phyloP scores from a whole-genome alignment of 2,888 invertebrate species.

The Plagodis dolabraria region DNA sequence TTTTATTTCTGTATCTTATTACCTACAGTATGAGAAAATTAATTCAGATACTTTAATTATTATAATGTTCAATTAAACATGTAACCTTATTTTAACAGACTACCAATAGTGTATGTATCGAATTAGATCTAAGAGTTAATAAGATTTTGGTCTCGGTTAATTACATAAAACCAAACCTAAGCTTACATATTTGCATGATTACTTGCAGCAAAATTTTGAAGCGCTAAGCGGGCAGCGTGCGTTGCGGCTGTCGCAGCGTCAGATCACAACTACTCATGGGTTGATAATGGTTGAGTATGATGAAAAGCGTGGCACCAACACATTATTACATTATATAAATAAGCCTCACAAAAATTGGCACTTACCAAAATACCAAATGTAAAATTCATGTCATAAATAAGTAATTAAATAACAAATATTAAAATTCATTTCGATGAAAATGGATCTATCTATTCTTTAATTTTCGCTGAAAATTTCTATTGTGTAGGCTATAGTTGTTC shows the following conservation, averaged over 20 bases:
- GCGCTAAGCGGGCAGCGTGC: slow-evolving; percentile 7
- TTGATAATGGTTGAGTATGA: no score
- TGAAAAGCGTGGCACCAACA: no score
- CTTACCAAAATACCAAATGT: no score
- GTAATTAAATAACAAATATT: no score
- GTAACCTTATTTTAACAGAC: slow-evolving; percentile 25
- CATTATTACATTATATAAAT: no score
- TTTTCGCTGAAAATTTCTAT: no score
- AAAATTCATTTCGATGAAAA: no score
- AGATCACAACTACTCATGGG: no score
- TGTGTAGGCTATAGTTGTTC: no score
- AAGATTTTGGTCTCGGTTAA: slow-evolving; percentile 21
- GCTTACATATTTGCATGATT: slow-evolving; percentile 9
- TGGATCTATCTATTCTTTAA: no score
- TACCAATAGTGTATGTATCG: slow-evolving; percentile 17
- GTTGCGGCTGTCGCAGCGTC: not conserved
- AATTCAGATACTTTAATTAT: slow-evolving; percentile 25
- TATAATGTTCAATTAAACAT: slow-evolving; percentile 20
- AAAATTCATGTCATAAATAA: no score
- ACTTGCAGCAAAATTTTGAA: slow-evolving; percentile 11
- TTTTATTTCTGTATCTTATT: slow-evolving; percentile 32
- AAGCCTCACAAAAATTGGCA: no score
- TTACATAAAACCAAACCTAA: slow-evolving; percentile 11
- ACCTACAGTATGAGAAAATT: slow-evolving; percentile 38
- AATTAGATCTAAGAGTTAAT: slow-evolving; percentile 20